Percentiles rank a stretch among this genome's conserved stretches.
Conservation (phyloP, 2,797 vertebrate species). For the Semaprochilodus insignis region DNA sequence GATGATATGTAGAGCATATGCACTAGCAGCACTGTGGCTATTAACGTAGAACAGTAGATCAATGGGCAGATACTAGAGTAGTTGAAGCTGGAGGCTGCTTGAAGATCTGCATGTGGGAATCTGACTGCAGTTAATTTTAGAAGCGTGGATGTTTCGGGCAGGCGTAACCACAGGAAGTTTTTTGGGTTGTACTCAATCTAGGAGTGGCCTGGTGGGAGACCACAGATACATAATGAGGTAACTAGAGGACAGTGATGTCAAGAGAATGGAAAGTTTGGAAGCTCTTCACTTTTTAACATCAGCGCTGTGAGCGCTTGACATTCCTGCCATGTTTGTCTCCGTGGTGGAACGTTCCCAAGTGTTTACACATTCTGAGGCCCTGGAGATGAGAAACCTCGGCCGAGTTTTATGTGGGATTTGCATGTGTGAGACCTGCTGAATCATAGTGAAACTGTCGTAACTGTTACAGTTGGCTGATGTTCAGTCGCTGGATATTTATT, state of each 20-base stretch:
- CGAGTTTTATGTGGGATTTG: background rate
- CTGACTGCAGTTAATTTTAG: background rate
- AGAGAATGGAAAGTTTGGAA: background rate
- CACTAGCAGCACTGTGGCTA: no score
- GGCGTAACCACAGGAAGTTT: slow-evolving; percentile 10
- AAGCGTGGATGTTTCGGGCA: background rate
- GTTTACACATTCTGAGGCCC: background rate
- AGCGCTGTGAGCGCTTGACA: background rate
- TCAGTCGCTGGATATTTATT: background rate
- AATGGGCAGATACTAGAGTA: no score
- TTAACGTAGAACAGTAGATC: no score
- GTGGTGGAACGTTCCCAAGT: background rate
- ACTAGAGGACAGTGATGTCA: background rate
- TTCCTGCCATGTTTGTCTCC: background rate
- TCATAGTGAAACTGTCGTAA: background rate
- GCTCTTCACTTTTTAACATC: background rate
- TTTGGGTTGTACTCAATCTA: background rate
- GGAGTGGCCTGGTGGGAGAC: background rate
- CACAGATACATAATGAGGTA: background rate
- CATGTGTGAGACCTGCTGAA: background rate
- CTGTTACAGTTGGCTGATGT: background rate
- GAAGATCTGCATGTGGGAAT: background rate
- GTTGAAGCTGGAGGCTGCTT: background rate
- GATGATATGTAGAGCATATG: no score
- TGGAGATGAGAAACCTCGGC: no score